These are phyloP conservation scores for Ectemnius lituratus DNA, from an alignment of 2,888 invertebrate species.

Conservation along the genomic window DNA sequence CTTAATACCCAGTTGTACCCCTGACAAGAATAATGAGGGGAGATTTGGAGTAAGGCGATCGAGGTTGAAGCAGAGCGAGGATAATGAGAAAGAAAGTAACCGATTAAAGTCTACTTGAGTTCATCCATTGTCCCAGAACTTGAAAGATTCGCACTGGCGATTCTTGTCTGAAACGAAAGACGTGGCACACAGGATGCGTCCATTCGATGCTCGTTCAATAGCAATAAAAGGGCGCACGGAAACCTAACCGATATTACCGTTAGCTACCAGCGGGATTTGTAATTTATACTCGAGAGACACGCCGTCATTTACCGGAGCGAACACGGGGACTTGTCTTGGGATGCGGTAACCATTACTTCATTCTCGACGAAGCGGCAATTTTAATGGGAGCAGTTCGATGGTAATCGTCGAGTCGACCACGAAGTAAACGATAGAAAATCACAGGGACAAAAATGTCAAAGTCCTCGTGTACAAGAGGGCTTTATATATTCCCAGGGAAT, in stretches of 20 bases:
- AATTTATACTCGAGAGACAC: conserved; percentile 7
- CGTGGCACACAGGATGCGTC: not conserved
- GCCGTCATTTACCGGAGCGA: not conserved
- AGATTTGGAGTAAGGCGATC: not conserved
- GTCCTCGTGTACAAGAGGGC: too few relatives aligned
- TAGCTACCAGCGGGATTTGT: not conserved
- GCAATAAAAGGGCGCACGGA: not conserved
- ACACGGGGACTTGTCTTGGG: too few relatives aligned
- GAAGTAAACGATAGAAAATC: too few relatives aligned
- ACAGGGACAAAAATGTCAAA: too few relatives aligned
- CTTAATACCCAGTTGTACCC: not conserved
- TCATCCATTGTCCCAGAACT: not conserved
- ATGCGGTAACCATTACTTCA: too few relatives aligned
- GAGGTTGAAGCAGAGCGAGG: not conserved
- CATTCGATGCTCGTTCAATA: not conserved
- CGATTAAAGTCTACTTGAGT: conserved; percentile 36
- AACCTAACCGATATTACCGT: not conserved
- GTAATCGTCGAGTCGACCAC: too few relatives aligned
- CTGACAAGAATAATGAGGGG: not conserved
- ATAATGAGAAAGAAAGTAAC: conserved; percentile 2
- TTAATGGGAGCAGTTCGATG: too few relatives aligned
- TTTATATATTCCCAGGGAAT: not conserved
- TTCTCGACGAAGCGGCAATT: too few relatives aligned
- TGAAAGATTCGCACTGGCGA: not conserved
- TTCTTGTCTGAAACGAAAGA: not conserved